Conservation (phyloP, 1,140 invertebrate genomes). For the Mycetomoellerius zeteki region DNA sequence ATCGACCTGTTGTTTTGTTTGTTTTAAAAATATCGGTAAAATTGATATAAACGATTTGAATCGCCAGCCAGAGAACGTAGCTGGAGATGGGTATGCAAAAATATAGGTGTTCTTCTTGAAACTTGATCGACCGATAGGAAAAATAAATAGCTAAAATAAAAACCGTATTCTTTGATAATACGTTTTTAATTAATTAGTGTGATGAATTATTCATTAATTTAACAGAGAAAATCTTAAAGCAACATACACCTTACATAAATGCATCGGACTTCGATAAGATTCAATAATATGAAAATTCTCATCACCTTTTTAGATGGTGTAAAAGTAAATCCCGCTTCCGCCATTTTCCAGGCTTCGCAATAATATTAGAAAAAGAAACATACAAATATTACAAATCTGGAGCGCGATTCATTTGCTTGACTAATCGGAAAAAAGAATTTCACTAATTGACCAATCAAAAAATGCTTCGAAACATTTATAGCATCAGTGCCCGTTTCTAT, state of each 20-base stretch:
- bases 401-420: too few relatives aligned
- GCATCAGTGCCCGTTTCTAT: too few relatives aligned
- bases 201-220: not conserved
- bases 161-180: not conserved
- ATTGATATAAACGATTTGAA: slow-evolving; percentile 46
- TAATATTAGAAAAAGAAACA: not conserved
- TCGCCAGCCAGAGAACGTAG: not conserved
- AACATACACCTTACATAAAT: not conserved
- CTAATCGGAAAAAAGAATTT: too few relatives aligned
- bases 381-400: not conserved
- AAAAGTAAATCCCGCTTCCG: not conserved
- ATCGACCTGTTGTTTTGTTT: slow-evolving; percentile 17
- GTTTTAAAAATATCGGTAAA: slow-evolving; percentile 37
- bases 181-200: not conserved
- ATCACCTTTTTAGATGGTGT: not conserved
- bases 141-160: not conserved
- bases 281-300: not conserved
- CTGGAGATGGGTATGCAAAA: not conserved
- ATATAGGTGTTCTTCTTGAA: not conserved
- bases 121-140: not conserved
- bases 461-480: too few relatives aligned
- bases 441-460: too few relatives aligned
- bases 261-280: not conserved
- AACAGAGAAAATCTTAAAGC: not conserved
- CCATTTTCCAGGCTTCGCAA: not conserved